Base-by-base conservation (phyloP, 2,113 vertebrate species). In the Melanostigma gelatinosum region DNA sequence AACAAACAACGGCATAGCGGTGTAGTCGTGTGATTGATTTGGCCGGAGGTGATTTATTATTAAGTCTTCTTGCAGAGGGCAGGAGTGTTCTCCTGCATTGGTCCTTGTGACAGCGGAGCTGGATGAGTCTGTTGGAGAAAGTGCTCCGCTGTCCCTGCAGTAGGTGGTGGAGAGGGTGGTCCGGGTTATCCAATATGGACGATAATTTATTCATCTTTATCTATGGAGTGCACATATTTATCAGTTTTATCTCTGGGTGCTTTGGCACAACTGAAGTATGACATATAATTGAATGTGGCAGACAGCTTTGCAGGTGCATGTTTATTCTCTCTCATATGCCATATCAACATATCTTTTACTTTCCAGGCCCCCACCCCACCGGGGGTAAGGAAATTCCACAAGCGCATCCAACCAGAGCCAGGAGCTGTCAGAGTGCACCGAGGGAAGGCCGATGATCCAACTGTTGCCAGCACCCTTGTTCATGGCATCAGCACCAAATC, bases 381-480 rank as follows among this genome's bases (percentile, higher is more conserved):
- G 0, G 81, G 58, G 16, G 88, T 96, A 1, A 92, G 85, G 63
- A 97, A 96, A 68, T 96, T 96, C 86, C 88, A 84, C 73, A 95
- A 92, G 75, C 95, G 88, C 48, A 92, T 48, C 72, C 92, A 90
- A 18, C 96, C 96, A 40, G 93, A 90, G 65, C 88, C 93, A 34
- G 97, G 96, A 72, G 85, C 74, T 7, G 75, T 93, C 88, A 91
- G 95, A 83, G 80, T 96, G 32, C 97, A 97, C 86, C 93, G 91
- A 0, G 95, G 97, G 62, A 96, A 86, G 87, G 96, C 96, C 52
- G 79, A 93, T 38, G 97, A 98, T 85, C 96, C 96, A 6, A 94
- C 94, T 48, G 38, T 96, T 22, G 93, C 96, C 75, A 85, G 88
- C 65, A n/a, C 71, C 11, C 84, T 97, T 57, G 93, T 94, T 61